Conservation (phyloP, 2,113 vertebrate species). For the Thamnophis sirtalis region DNA sequence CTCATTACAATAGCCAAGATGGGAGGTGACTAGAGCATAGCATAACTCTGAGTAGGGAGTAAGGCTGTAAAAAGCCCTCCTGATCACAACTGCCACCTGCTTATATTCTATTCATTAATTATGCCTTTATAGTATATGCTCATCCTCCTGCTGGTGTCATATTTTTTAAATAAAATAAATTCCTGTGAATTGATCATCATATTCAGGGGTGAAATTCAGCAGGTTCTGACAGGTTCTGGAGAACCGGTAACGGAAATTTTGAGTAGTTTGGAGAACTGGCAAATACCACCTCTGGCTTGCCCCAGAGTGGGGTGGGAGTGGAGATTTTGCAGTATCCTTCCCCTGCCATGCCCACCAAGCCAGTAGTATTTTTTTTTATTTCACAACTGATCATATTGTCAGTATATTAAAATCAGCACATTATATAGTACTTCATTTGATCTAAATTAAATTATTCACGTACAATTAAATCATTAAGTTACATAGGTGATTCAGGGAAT, state of each 20-base stretch:
- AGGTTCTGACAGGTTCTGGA: too few relatives aligned
- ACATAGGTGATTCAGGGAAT: not conserved
- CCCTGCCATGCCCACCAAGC: too few relatives aligned
- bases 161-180: not conserved
- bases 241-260: too few relatives aligned
- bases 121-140: not conserved
- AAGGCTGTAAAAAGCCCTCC: not conserved
- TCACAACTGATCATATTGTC: not conserved
- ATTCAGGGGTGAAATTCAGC: too few relatives aligned
- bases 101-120: not conserved
- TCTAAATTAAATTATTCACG: not conserved
- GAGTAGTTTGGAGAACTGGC: too few relatives aligned
- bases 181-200: not conserved
- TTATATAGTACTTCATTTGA: not conserved
- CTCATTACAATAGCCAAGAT: too few relatives aligned
- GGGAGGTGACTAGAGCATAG: not conserved
- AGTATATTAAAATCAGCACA: not conserved
- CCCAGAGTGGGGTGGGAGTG: too few relatives aligned
- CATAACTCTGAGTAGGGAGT: not conserved
- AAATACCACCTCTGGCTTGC: too few relatives aligned
- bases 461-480: not conserved
- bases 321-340: too few relatives aligned
- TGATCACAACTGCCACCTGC: not conserved
- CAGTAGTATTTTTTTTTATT: too few relatives aligned
- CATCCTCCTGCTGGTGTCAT: not conserved